phyloP scores from a whole-genome alignment of 2,113 vertebrate genomes.

The Proterorhinus semilunaris region DNA sequence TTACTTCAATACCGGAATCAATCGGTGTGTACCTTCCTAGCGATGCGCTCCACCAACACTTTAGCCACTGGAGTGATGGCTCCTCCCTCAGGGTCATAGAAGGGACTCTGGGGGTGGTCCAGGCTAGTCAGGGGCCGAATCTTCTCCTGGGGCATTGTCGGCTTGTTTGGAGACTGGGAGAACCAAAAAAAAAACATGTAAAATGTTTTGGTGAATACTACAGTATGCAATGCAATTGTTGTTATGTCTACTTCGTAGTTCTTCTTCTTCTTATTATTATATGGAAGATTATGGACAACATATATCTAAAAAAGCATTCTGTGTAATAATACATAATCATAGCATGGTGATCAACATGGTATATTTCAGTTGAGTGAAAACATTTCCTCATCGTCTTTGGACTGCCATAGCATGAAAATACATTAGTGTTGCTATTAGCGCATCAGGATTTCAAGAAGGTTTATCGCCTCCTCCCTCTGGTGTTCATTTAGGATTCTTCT shows the following conservation, averaged over 20 bases:
- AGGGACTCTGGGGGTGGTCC: slow-evolving; percentile 94
- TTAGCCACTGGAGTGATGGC: slow-evolving; percentile 86
- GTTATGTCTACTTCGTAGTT: too few species aligned
- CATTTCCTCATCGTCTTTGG: background rate
- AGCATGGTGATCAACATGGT: background rate
- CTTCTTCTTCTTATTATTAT: too few species aligned
- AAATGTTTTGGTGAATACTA: background rate
- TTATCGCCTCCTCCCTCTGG: slow-evolving; percentile 1
- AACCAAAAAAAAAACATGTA: background rate
- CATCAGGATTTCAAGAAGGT: slow-evolving; percentile 22
- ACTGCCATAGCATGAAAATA: background rate
- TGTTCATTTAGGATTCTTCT: background rate
- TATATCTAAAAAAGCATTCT: too few species aligned
- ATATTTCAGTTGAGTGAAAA: background rate
- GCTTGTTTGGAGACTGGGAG: slow-evolving; percentile 91
- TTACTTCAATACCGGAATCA: background rate
- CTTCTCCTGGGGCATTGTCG: slow-evolving; percentile 90
- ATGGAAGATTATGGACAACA: too few species aligned
- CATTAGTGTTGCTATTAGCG: background rate
- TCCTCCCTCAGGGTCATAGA: slow-evolving; percentile 91
- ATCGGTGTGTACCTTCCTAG: slow-evolving; percentile 84
- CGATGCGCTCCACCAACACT: slow-evolving; percentile 92
- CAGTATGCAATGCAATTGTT: too few species aligned
- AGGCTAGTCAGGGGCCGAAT: slow-evolving; percentile 92
- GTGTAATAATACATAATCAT: background rate